Conservation (phyloP, 2,113 vertebrate genomes). For the Lutjanus erythropterus region DNA sequence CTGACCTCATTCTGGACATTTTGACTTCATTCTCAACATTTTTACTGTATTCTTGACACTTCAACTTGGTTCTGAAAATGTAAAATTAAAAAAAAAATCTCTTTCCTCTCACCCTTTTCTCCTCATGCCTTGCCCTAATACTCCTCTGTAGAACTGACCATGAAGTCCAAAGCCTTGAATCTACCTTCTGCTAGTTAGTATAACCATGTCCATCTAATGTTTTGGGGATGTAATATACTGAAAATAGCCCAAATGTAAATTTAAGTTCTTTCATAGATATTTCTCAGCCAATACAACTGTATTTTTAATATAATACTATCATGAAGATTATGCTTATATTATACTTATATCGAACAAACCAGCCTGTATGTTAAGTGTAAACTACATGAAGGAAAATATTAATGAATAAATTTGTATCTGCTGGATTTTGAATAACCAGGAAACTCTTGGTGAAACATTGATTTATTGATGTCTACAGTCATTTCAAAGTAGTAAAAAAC, state of each 20-base stretch:
- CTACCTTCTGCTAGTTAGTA: not conserved
- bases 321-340: not conserved
- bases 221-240: constrained; percentile 9
- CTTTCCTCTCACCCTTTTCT: no score
- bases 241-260: not conserved
- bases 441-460: constrained; percentile 68
- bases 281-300: not conserved
- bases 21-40: no score
- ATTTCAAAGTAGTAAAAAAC: constrained; percentile 63
- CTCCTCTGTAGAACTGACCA: no score
- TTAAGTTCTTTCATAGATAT: not conserved
- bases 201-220: not conserved
- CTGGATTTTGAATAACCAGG: constrained; percentile 60
- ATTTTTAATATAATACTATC: not conserved
- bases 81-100: no score
- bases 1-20: no score
- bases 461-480: constrained; percentile 62
- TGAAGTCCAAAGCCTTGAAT: constrained; percentile 17
- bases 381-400: constrained; percentile 61
- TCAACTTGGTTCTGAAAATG: no score
- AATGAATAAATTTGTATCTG: constrained; percentile 65
- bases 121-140: no score
- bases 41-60: no score
- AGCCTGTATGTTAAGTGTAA: constrained; percentile 26
- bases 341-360: constrained; percentile 13